Evolutionary conservation across 2,888 invertebrate genomes (phyloP).

Genomic region (Dascillus cervinus): DNA sequence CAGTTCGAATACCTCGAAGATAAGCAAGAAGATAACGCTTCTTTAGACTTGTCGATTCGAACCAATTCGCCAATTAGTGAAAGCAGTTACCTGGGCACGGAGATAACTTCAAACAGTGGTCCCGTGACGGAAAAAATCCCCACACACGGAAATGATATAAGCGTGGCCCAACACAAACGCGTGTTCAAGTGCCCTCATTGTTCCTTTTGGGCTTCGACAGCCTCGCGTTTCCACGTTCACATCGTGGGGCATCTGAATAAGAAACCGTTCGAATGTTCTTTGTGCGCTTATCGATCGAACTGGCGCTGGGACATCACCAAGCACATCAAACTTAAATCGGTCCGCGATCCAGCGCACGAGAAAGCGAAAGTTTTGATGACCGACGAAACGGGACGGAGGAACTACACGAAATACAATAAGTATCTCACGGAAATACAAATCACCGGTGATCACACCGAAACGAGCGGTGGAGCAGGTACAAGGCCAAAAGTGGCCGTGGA

Average conservation of each 20-base stretch:
- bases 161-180: constrained; percentile 61
- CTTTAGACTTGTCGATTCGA: constrained; percentile 35
- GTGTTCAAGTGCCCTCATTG: constrained; percentile 92
- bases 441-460: constrained; percentile 35
- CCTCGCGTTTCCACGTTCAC: constrained; percentile 88
- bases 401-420: constrained; percentile 89
- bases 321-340: constrained; percentile 86
- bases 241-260: constrained; percentile 88
- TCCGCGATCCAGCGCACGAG: constrained; percentile 74
- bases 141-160: constrained; percentile 50
- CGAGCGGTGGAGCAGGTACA: constrained; percentile 40
- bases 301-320: constrained; percentile 97
- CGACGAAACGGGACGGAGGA: constrained; percentile 82
- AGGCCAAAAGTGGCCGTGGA: constrained; percentile 29
- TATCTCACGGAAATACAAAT: constrained; percentile 60
- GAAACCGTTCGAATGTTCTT: constrained; percentile 91
- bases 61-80: constrained; percentile 40
- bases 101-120: constrained; percentile 20
- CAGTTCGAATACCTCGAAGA: constrained; percentile 38
- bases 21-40: constrained; percentile 35
- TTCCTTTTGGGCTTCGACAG: constrained; percentile 87
- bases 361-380: constrained; percentile 81
- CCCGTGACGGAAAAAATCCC: constrained; percentile 48
- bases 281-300: constrained; percentile 89
- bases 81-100: constrained; percentile 29